phyloP scores from a whole-genome alignment of 2,888 invertebrate species.

The Apamea anceps region DNA sequence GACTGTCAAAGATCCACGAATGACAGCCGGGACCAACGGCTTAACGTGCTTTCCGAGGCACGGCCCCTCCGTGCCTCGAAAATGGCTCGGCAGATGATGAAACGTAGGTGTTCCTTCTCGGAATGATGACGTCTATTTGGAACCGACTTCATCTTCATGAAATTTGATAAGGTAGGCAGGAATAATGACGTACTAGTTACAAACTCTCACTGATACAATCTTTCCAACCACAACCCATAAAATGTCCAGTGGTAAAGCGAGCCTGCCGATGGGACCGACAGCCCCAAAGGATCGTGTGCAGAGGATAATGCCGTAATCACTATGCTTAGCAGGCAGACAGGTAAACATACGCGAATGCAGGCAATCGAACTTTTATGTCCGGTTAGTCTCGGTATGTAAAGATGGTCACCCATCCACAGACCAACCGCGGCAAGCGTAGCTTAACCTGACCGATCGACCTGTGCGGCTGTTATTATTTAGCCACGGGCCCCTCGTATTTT shows the following conservation, averaged over 20 bases:
- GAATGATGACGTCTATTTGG: not conserved
- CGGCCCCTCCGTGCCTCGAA: no score
- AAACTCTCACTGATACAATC: not conserved
- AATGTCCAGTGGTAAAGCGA: conserved; percentile 17
- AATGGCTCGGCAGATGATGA: no score
- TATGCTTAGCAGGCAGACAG: conserved; percentile 12
- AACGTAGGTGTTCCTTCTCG: not conserved
- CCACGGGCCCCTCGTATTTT: no score
- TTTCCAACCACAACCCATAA: conserved; percentile 5
- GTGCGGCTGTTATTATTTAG: no score
- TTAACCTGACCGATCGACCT: no score
- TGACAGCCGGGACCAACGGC: no score
- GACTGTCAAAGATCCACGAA: no score
- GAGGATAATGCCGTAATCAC: conserved; percentile 38
- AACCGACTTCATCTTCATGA: not conserved
- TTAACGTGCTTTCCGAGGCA: no score
- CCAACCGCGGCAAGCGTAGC: no score
- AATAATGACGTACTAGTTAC: not conserved
- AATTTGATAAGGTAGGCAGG: not conserved
- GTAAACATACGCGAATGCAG: not conserved
- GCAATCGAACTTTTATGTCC: not conserved
- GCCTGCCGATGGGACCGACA: conserved; percentile 5
- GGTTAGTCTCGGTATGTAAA: no score
- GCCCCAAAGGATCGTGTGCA: conserved; percentile 18
- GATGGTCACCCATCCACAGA: no score